Conservation (phyloP, 1,140 invertebrate genomes). For the Bombus consobrinus region DNA sequence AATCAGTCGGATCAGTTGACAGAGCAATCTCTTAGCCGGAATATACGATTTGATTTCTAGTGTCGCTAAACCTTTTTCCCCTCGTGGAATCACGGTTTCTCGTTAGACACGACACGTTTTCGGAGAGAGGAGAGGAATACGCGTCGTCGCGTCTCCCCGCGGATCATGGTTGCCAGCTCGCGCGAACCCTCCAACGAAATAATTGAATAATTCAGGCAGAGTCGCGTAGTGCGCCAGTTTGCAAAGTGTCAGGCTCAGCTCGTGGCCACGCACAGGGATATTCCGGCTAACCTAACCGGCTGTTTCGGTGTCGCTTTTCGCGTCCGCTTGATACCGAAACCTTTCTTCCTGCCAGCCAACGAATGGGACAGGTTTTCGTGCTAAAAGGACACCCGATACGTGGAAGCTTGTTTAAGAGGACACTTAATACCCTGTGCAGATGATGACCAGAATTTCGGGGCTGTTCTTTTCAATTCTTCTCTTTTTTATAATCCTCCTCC, state of each 20-base stretch:
- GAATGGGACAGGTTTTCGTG: conserved; percentile 30
- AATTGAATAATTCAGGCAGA: conserved; percentile 66
- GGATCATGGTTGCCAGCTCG: conserved; percentile 24
- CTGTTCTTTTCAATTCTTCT: neutral
- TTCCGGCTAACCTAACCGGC: conserved; percentile 28
- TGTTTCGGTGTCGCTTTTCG: conserved; percentile 52
- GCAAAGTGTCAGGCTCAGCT: conserved; percentile 15
- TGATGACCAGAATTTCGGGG: neutral
- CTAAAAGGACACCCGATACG: conserved; percentile 51
- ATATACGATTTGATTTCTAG: conserved; percentile 6
- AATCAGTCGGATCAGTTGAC: neutral
- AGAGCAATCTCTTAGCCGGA: neutral
- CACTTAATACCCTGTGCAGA: conserved; percentile 32
- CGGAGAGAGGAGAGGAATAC: neutral
- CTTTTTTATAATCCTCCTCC: neutral
- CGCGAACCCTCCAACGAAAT: conserved; percentile 47
- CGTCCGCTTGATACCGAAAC: conserved; percentile 52
- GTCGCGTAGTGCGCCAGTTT: conserved; percentile 24
- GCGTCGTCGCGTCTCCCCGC: conserved; percentile 21
- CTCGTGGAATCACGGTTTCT: conserved; percentile 34
- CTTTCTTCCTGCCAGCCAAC: conserved; percentile 33
- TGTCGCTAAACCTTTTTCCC: neutral
- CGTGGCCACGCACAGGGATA: conserved; percentile 3
- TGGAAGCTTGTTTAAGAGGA: conserved; percentile 43
- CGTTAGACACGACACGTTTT: conserved; percentile 28